Base-by-base conservation (phyloP, 1,140 invertebrate genomes). In the Leptinotarsa undecemlineata region DNA sequence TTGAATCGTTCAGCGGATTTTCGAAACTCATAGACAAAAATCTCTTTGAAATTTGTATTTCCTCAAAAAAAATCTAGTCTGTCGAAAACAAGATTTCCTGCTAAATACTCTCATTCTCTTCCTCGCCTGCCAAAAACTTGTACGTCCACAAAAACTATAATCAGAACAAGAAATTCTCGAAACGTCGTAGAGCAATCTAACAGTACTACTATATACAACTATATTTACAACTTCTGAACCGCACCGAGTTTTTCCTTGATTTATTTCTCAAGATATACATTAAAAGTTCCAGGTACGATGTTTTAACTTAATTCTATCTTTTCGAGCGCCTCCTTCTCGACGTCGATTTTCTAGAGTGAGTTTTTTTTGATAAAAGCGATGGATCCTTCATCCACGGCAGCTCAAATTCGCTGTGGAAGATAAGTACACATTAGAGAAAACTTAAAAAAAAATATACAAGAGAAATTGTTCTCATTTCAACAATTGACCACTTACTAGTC, bases 321-420 rank as follows among this genome's bases (percentile, higher is more conserved):
- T 72, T 72, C 13, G 71, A 20, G 11, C 20, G 13, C 61, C 70
- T 47, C 23, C 78, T 73, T 75, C 68, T 71, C 11, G 71, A 47
- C n/a, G 74, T 75, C 23, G 76, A 78, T 33, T 75, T 74, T 71
- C 72, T 79, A 11, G 74, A 23, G 57, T 74, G 75, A 1, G 72
- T 48, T 69, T 66, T 74, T 71, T 74, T 80, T 23, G 72, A 71
- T 21, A 74, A 60, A 6, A 76, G 13, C 14, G 71, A 23, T 67
- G 79, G 74, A 73, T 79, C 75, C 51, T 85, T 84, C 66, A 88
- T 79, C 88, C 88, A 89, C 15, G 88, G 87, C 76, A 89, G 81
- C 48, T 82, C 83, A 81, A 89, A 89, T 81, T 87, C 86, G 78
- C 88, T 88, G 75, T 6, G 86, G 86, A 78, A 77, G 85, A 72